phyloP scores from a whole-genome alignment of 2,797 vertebrate genomes.

The Phyllotis vaccarum region DNA sequence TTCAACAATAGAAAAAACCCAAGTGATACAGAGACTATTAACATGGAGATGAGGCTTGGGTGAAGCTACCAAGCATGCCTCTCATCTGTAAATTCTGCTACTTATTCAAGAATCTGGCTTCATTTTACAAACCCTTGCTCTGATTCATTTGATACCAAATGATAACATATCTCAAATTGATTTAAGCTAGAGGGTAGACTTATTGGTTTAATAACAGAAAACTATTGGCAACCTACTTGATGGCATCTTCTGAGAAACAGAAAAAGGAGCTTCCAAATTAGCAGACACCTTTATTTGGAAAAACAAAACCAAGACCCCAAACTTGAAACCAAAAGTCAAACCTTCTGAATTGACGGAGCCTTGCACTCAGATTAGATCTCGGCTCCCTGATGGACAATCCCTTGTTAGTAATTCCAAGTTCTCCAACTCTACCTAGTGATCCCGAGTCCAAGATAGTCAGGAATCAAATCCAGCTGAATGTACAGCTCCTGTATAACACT shows the following conservation, averaged over 20 bases:
- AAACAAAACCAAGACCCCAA: not conserved
- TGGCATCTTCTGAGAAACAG: not conserved
- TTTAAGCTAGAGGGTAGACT: not conserved
- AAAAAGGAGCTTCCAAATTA: not conserved
- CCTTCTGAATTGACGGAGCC: not conserved
- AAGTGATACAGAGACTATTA: not conserved
- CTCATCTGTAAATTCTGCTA: not conserved
- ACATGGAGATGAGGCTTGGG: accelerated
- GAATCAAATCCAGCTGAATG: too few species aligned
- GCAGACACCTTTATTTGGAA: not conserved
- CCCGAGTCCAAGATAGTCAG: not conserved
- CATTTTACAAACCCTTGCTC: constrained; percentile 1
- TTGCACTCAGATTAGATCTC: not conserved
- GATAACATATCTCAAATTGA: constrained; percentile 2
- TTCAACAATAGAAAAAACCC: too few species aligned
- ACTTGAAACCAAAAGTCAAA: not conserved
- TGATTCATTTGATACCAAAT: not conserved
- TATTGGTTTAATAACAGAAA: constrained; percentile 16
- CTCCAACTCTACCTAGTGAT: not conserved
- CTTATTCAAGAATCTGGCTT: not conserved
- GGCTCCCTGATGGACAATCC: not conserved
- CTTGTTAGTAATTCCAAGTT: not conserved
- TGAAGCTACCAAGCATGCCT: not conserved
- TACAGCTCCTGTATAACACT: not conserved
- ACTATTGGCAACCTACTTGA: not conserved